phyloP scores from a whole-genome alignment of 2,113 vertebrate species.

The Ciconia stormi region DNA sequence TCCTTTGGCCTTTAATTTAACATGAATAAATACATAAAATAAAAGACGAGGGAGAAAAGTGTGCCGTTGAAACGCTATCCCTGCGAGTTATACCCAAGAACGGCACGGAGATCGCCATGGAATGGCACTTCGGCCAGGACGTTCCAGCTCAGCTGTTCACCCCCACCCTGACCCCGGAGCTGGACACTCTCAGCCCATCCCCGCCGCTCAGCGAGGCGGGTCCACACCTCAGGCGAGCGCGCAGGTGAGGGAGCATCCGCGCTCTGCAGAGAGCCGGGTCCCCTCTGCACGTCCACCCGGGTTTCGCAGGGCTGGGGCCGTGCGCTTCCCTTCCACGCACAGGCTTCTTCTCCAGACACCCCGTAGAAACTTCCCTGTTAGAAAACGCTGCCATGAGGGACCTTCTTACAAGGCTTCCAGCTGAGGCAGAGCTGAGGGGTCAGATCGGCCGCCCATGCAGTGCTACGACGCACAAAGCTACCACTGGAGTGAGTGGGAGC shows the following conservation, averaged over 20 bases:
- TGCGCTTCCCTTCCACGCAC: rapidly evolving
- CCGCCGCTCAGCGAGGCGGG: background rate
- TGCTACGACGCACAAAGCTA: background rate
- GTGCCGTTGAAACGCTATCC: background rate
- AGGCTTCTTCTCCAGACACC: background rate
- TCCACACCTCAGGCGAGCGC: rapidly evolving
- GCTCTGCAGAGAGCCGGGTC: background rate
- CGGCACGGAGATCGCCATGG: rapidly evolving
- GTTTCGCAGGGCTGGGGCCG: no score
- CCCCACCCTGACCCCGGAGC: background rate
- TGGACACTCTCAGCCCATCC: background rate
- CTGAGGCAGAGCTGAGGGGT: background rate
- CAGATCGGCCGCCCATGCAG: background rate
- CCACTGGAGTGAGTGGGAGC: background rate
- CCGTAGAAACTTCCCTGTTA: background rate
- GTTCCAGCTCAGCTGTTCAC: background rate
- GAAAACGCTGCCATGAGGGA: background rate
- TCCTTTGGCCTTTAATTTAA: background rate
- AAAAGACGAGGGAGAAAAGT: background rate
- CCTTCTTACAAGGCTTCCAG: background rate
- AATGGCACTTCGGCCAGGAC: background rate
- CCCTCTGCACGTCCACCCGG: background rate
- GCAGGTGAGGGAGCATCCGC: background rate
- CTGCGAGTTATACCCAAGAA: background rate
- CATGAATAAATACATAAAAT: background rate